Evolutionary conservation across 1,140 invertebrate genomes (phyloP).

Genomic region (Drosophila kanapiae): DNA sequence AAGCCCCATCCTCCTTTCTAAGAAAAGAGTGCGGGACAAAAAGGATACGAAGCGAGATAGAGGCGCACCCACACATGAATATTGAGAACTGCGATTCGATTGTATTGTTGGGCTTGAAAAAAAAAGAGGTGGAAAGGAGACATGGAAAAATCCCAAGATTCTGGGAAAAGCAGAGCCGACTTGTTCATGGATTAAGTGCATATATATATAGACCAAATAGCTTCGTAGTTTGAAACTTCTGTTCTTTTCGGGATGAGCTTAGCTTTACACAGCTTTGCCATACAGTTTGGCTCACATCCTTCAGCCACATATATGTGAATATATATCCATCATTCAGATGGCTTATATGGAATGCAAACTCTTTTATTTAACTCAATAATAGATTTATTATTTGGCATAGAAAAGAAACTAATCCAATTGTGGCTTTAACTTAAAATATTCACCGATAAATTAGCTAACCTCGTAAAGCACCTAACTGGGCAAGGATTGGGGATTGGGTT

Average conservation of each 20-base stretch:
- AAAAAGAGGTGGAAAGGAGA: neutral
- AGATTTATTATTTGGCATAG: neutral
- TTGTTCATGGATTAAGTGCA: slow-evolving; percentile 18
- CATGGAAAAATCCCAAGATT: slow-evolving; percentile 3
- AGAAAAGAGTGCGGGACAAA: neutral
- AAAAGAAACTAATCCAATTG: slow-evolving; percentile 17
- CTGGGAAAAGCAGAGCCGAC: slow-evolving; percentile 5
- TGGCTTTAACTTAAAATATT: slow-evolving; percentile 3
- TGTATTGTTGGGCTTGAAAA: slow-evolving; percentile 39
- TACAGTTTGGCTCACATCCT: neutral
- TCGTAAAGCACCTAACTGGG: neutral
- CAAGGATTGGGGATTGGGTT: no score
- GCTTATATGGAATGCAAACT: neutral
- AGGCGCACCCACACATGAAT: slow-evolving; percentile 15
- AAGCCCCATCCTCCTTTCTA: neutral
- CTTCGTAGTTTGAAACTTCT: slow-evolving; percentile 3
- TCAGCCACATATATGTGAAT: no score
- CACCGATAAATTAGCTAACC: neutral
- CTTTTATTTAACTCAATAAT: neutral
- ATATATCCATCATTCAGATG: no score
- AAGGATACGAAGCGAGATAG: neutral
- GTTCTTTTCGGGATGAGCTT: neutral
- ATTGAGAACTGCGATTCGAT: slow-evolving; percentile 54
- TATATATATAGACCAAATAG: slow-evolving; percentile 1
- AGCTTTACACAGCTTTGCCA: neutral